phyloP scores from a whole-genome alignment of 2,797 vertebrate species.

The Dendrocincla tyrannina region DNA sequence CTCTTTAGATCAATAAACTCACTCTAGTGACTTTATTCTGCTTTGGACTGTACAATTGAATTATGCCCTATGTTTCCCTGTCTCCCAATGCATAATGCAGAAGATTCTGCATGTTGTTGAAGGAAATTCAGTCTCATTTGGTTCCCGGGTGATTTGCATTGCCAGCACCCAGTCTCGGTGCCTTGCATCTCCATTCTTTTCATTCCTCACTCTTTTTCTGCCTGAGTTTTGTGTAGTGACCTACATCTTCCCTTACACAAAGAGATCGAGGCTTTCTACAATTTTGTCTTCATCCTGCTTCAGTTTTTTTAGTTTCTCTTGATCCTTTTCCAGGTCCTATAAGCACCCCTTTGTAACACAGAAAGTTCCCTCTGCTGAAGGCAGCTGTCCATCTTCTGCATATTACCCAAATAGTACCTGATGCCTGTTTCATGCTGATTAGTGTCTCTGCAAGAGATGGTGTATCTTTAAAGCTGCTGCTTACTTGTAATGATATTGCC shows the following conservation, averaged over 20 bases:
- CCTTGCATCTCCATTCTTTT: background rate
- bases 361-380: background rate
- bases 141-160: background rate
- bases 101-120: conserved; percentile 19
- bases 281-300: background rate
- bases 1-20: conserved; percentile 60
- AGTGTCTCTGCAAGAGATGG: background rate
- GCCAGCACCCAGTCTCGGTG: background rate
- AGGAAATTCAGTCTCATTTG: background rate
- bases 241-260: background rate
- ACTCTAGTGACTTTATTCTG: conserved; percentile 56
- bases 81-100: conserved; percentile 23
- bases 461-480: background rate
- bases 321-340: background rate
- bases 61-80: background rate
- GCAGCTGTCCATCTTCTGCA: background rate
- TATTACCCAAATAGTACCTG: background rate
- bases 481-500: background rate
- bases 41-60: background rate
- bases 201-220: background rate
- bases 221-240: background rate
- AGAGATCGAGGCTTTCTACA: background rate
- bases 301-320: background rate
- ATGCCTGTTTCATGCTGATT: background rate
- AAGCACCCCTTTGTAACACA: background rate